These are phyloP conservation scores for Martes flavigula DNA, from an alignment of 2,797 vertebrate genomes.

Conservation along the genomic window DNA sequence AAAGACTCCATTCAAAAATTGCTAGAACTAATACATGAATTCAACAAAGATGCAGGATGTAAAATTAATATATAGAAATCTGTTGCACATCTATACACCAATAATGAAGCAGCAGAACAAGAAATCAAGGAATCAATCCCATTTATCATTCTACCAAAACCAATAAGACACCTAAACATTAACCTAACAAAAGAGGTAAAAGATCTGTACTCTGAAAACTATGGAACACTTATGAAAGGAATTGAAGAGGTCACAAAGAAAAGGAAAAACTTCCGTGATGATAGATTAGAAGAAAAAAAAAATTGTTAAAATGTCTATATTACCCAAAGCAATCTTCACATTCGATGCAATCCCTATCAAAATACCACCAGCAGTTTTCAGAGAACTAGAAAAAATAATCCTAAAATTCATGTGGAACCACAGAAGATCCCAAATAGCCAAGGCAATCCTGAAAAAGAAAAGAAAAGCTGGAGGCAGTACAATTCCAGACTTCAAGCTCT, in stretches of 20 bases:
- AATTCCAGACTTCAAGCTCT: neutral
- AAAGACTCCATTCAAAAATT: neutral
- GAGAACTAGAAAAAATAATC: neutral
- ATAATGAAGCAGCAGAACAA: neutral
- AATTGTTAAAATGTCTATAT: neutral
- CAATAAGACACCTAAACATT: neutral
- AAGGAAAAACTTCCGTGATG: neutral
- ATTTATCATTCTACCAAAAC: neutral
- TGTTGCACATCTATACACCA: neutral
- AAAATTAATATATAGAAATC: neutral
- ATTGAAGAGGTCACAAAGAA: neutral
- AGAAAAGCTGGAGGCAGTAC: neutral
- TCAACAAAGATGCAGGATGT: neutral
- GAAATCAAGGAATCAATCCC: neutral
- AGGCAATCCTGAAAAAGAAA: neutral
- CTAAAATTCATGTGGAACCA: neutral
- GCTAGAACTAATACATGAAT: neutral
- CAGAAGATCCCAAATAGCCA: neutral
- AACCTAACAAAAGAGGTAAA: neutral
- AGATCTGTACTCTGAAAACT: neutral
- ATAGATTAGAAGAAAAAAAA: neutral
- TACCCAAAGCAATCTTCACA: neutral
- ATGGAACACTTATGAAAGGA: neutral
- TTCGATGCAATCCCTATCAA: too few relatives aligned
- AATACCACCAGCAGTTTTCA: neutral